Evolutionary conservation across 53 echinoderm and acorn worm species (phyloP).

Genomic region (Arbacia lixula): DNA sequence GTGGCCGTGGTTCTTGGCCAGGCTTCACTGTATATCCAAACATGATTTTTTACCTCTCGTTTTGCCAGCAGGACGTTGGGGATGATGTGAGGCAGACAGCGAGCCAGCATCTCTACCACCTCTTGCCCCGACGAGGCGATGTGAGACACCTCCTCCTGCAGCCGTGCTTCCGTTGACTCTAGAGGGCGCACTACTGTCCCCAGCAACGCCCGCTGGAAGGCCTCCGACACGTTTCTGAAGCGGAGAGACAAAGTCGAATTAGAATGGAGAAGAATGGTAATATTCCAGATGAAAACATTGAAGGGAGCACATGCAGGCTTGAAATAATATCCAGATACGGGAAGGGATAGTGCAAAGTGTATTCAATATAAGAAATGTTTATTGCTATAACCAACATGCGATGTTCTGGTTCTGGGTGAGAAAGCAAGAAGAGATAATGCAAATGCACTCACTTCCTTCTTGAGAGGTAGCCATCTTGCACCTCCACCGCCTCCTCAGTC

Average conservation of each 20-base stretch:
- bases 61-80: slow-evolving; percentile 99
- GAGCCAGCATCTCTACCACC: slow-evolving; percentile 91
- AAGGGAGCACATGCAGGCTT: too few species aligned
- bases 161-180: slow-evolving; percentile 71
- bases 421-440: neutral
- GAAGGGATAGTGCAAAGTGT: too few species aligned
- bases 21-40: too few species aligned
- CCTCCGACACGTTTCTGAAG: slow-evolving; percentile 70
- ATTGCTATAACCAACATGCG: too few species aligned
- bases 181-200: slow-evolving; percentile 74
- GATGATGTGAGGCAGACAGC: slow-evolving; percentile 91
- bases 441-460: slow-evolving; percentile 32
- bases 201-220: slow-evolving; percentile 80
- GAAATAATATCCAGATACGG: too few species aligned
- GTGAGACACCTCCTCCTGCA: slow-evolving; percentile 89
- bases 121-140: slow-evolving; percentile 71
- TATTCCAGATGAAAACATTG: too few species aligned
- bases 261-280: too few species aligned
- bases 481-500: slow-evolving; percentile 2
- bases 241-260: too few species aligned
- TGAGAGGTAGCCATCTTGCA: slow-evolving; percentile 8
- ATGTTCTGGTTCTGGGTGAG: neutral
- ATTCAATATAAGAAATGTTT: too few species aligned
- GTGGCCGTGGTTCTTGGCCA: neutral
- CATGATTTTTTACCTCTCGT: slow-evolving; percentile 92